These are phyloP conservation scores for Microchirus variegatus DNA, from an alignment of 2,797 vertebrate species.

Conservation along the genomic window DNA sequence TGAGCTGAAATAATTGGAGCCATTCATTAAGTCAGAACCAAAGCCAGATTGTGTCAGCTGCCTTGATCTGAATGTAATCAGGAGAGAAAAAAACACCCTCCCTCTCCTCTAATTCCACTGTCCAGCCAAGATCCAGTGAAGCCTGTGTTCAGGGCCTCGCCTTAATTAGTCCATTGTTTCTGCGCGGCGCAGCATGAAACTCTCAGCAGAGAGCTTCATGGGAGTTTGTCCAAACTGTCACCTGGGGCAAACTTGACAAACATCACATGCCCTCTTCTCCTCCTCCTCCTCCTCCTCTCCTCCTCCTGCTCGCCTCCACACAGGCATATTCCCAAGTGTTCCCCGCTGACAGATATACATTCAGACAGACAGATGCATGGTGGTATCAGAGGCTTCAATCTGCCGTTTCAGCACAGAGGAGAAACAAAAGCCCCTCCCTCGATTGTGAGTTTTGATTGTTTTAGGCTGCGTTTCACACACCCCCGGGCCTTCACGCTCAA, in stretches of 20 bases:
- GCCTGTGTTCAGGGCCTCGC: slow-evolving; percentile 52
- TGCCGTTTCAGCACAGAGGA: slow-evolving; percentile 50
- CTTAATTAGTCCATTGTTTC: slow-evolving; percentile 78
- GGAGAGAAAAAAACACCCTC: slow-evolving; percentile 35
- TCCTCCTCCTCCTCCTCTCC: background rate
- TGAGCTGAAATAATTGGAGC: slow-evolving; percentile 70
- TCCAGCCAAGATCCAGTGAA: slow-evolving; percentile 72
- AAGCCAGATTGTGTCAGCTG: slow-evolving; percentile 69
- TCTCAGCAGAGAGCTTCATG: slow-evolving; percentile 53
- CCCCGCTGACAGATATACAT: slow-evolving; percentile 49
- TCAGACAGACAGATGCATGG: slow-evolving; percentile 44
- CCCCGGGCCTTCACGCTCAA: slow-evolving; percentile 23
- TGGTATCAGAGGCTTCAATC: slow-evolving; percentile 59
- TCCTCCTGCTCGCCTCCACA: background rate
- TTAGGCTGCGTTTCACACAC: slow-evolving; percentile 43
- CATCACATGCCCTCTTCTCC: slow-evolving; percentile 1
- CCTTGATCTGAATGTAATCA: slow-evolving; percentile 74
- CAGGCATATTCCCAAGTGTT: slow-evolving; percentile 47
- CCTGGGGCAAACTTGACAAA: slow-evolving; percentile 70
- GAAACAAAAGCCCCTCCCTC: slow-evolving; percentile 5
- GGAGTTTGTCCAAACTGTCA: slow-evolving; percentile 73
- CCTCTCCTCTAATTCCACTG: slow-evolving; percentile 44
- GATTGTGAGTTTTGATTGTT: slow-evolving; percentile 53
- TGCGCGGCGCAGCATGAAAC: slow-evolving; percentile 59
- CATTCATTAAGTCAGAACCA: slow-evolving; percentile 64